Percentiles rank a stretch among this genome's conserved stretches.
Evolutionary conservation across 2,797 vertebrate genomes (phyloP).

Genomic region (Acanthiza pusilla): DNA sequence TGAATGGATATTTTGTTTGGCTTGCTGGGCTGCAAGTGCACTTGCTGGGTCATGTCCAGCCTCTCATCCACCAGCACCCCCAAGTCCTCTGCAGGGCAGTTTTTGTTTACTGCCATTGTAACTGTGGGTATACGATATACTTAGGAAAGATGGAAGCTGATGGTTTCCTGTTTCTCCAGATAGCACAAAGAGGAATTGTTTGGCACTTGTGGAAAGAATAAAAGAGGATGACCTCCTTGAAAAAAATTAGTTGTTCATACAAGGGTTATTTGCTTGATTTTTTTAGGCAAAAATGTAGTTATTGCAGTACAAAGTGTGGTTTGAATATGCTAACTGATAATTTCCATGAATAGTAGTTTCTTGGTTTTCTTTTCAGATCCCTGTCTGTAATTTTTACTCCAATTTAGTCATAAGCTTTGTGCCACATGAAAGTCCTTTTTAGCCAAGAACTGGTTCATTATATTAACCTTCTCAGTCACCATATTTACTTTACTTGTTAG

Average conservation of each 20-base stretch:
- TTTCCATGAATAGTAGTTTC: neutral
- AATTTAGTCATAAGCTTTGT: neutral
- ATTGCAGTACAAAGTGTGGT: neutral
- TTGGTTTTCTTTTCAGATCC: neutral
- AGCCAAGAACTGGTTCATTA: neutral
- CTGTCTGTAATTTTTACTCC: neutral
- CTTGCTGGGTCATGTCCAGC: neutral
- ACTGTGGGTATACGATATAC: neutral
- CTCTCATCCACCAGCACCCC: neutral
- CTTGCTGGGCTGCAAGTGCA: accelerated
- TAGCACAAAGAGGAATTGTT: neutral
- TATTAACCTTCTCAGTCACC: neutral
- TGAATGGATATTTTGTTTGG: neutral
- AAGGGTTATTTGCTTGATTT: neutral
- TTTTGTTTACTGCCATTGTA: neutral
- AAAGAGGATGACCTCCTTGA: neutral
- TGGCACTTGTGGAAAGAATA: neutral
- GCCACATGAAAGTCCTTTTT: neutral
- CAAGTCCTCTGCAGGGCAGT: neutral
- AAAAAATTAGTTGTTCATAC: neutral
- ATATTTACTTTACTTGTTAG: neutral
- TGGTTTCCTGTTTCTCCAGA: neutral
- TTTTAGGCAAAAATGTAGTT: neutral
- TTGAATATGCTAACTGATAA: neutral
- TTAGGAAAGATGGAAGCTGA: neutral